phyloP scores from a whole-genome alignment of 1,140 invertebrate genomes.

The Andrena cerasifolii region DNA sequence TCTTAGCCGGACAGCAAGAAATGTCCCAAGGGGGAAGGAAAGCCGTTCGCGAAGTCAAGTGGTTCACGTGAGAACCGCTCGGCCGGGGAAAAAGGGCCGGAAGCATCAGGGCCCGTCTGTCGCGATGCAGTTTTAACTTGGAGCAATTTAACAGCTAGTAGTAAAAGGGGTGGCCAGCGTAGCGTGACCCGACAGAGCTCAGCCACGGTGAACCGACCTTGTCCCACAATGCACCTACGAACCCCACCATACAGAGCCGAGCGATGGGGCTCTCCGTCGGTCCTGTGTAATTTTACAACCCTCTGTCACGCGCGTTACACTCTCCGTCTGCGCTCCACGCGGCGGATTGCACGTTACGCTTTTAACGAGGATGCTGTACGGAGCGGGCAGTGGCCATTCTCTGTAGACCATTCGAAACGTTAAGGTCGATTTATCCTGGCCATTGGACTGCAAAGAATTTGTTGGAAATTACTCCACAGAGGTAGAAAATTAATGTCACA shows the following conservation, averaged over 20 bases:
- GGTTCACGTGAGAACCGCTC: conserved; percentile 16
- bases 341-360: not conserved
- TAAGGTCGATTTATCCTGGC: too few species aligned
- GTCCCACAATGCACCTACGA: conserved; percentile 65
- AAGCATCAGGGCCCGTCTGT: conserved; percentile 57
- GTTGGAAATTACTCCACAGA: too few species aligned
- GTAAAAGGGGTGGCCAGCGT: conserved; percentile 66
- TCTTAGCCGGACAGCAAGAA: not conserved
- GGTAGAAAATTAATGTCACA: too few species aligned
- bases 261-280: too few species aligned
- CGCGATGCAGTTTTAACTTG: conserved; percentile 54
- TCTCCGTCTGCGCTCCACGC: not conserved
- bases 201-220: conserved; percentile 65
- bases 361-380: conserved; percentile 18
- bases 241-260: not conserved
- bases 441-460: too few species aligned
- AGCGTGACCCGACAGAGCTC: conserved; percentile 62
- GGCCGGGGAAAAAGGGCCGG: conserved; percentile 36
- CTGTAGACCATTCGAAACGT: not conserved
- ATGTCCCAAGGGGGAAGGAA: not conserved
- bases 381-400: not conserved
- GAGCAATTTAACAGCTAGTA: conserved; percentile 66
- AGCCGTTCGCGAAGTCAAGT: not conserved
- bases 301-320: conserved; percentile 2
- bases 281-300: conserved; percentile 50